Evolutionary conservation across 2,888 invertebrate genomes (phyloP), one percentile per base, ranked within the genome.

Genomic region (Pammene aurita): DNA sequence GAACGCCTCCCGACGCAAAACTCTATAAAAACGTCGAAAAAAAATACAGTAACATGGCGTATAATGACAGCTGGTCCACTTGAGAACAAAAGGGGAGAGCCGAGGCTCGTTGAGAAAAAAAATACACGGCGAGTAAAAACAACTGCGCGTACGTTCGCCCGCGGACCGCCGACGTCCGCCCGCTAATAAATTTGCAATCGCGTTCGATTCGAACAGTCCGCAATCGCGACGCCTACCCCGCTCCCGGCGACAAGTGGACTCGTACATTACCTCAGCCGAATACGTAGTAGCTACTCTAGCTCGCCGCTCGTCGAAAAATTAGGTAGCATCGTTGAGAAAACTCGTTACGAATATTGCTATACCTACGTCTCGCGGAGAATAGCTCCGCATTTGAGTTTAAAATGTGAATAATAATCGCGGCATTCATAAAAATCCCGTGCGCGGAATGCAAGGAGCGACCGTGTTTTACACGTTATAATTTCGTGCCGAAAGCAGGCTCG

Each of bases 51-150:
- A 91, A 91, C 93, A 93, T 93, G 89, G 92, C 92, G 92, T 90
- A 93, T 93, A 93, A 93, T 93, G 93, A 93, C 93, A 93, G 93
- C 93, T 93, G 93, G 93, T 92, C 92, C 93, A 93, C 93, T 93
- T 93, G 92, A 92, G 91, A 92, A 93, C 92, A 93, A 92, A 92
- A 89, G 92, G 89, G 91, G 92, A 89, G 88, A 90, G 90, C 86
- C 78, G 88, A 88, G 90, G 80, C 89, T 87, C 90, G 90, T 85
- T 84, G 92, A 90, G 92, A 88, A 92, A 92, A 63, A 90, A 92
- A 92, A 91, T 90, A 91, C 84, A 87, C 84, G 84, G 87, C 87
- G 89, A 92, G 90, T 86, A 85, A 87, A 90, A 92, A 90, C 90
- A 92, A 91, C 86, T 88, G 85, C 83, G 83, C 83, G 83, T 84